Conservation (phyloP, 1,140 invertebrate genomes). For the Monochamus saltuarius region DNA sequence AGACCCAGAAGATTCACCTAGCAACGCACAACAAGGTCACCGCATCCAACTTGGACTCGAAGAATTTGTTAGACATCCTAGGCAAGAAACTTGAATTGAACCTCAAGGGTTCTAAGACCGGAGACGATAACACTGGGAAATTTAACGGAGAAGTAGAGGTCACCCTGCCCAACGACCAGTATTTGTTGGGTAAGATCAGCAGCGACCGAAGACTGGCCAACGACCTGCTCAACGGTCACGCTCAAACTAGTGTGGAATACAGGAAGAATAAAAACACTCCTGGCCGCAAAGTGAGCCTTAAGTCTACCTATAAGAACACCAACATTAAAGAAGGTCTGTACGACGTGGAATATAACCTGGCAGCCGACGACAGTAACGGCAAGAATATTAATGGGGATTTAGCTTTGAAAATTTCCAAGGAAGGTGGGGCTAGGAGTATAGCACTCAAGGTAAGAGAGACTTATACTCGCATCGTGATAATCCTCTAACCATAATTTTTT, state of each 20-base stretch:
- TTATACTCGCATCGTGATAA: no score
- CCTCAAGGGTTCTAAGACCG: constrained; percentile 53
- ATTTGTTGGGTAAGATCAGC: constrained; percentile 55
- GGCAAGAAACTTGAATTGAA: constrained; percentile 60
- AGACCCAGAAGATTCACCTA: constrained; percentile 63
- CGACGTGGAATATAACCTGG: constrained; percentile 47
- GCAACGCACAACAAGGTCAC: constrained; percentile 62
- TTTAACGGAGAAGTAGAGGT: constrained; percentile 55
- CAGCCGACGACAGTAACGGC: constrained; percentile 46
- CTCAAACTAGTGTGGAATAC: constrained; percentile 54
- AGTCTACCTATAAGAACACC: constrained; percentile 46
- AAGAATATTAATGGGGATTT: constrained; percentile 52
- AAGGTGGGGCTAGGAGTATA: constrained; percentile 49
- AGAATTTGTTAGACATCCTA: constrained; percentile 61
- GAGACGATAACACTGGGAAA: constrained; percentile 51
- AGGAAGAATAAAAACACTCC: constrained; percentile 56
- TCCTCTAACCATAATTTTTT: neutral
- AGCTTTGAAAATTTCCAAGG: constrained; percentile 46
- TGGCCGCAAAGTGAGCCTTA: constrained; percentile 51
- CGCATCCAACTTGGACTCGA: constrained; percentile 62
- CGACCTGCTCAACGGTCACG: constrained; percentile 52
- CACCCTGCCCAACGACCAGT: constrained; percentile 59
- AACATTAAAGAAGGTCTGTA: constrained; percentile 53
- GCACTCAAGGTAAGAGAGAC: constrained; percentile 50
- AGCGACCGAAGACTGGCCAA: constrained; percentile 48